These are phyloP conservation scores for Cliona cf. orientalis DNA, from an alignment of 37 sponge, comb jelly and placozoan species.

Conservation along the genomic window DNA sequence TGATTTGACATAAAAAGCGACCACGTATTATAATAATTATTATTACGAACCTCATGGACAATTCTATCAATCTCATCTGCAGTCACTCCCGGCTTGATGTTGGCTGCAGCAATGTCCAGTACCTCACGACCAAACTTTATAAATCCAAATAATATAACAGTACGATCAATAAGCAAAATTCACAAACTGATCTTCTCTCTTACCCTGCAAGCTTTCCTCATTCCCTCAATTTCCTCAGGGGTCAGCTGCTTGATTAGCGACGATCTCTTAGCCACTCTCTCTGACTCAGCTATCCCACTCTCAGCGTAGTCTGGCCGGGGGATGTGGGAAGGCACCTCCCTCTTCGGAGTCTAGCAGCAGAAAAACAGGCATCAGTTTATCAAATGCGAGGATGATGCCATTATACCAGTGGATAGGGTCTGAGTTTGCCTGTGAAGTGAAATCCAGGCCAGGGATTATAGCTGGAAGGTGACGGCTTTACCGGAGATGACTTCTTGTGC, in stretches of 20 bases:
- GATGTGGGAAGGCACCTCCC: conserved; percentile 76
- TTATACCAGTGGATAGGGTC: conserved; percentile 70
- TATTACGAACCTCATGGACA: conserved; percentile 75
- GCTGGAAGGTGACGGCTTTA: not conserved
- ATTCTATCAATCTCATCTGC: conserved; percentile 89
- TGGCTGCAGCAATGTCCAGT: conserved; percentile 78
- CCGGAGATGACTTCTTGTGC: conserved; percentile 61
- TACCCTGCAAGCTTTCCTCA: conserved; percentile 75
- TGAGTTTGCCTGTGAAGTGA: conserved; percentile 78
- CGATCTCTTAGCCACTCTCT: conserved; percentile 63
- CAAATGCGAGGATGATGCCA: not conserved
- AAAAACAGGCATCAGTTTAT: not conserved
- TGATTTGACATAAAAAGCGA: not conserved
- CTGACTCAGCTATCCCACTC: conserved; percentile 66
- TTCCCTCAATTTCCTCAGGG: conserved; percentile 75
- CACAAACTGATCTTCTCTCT: conserved; percentile 10
- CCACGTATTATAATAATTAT: not conserved
- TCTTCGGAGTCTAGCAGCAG: conserved; percentile 37
- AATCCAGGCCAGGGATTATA: conserved; percentile 89
- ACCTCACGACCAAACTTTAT: conserved; percentile 88
- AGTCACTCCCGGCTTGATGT: conserved; percentile 77
- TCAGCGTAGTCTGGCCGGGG: conserved; percentile 85
- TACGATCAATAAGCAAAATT: not conserved
- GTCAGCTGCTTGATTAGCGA: conserved; percentile 67
- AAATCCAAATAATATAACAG: not conserved